phyloP scores from a whole-genome alignment of 2,888 invertebrate genomes.

The Ophioninae sp. region DNA sequence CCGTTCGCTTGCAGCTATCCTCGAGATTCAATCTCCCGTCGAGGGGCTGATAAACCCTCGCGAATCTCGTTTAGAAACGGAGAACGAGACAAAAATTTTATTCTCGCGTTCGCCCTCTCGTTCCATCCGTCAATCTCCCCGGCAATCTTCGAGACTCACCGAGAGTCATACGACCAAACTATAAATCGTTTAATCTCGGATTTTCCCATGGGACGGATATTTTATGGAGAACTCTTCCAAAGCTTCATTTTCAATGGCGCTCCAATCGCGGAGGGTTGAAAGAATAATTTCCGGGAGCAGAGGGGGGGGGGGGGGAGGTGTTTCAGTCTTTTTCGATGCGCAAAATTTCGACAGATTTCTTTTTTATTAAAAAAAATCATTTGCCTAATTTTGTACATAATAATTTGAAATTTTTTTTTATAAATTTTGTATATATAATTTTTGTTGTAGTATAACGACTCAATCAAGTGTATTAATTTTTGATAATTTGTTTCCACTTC shows the following conservation, averaged over 20 bases:
- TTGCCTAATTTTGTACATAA: too few relatives aligned
- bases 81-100: constrained; percentile 10
- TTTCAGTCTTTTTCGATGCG: constrained; percentile 5
- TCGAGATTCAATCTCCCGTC: constrained; percentile 5
- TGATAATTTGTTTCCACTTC: too few relatives aligned
- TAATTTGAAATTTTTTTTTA: too few relatives aligned
- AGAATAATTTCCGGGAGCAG: constrained; percentile 51
- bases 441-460: too few relatives aligned
- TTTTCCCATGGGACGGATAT: constrained; percentile 12
- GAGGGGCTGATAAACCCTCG: constrained; percentile 3
- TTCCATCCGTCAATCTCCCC: not conserved
- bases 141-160: constrained; percentile 32
- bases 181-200: constrained; percentile 53
- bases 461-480: too few relatives aligned
- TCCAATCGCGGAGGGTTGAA: constrained; percentile 44
- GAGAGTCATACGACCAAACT: constrained; percentile 32
- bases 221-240: not conserved
- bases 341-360: not conserved
- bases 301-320: not conserved
- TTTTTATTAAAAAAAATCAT: too few relatives aligned
- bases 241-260: constrained; percentile 30
- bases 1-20: not conserved
- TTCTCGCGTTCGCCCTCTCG: not conserved
- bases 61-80: constrained; percentile 10
- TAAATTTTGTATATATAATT: too few relatives aligned